Evolutionary conservation across 2,797 vertebrate species (phyloP), one percentile per base, ranked within the genome.

Genomic region (Acipenser oxyrinchus): DNA sequence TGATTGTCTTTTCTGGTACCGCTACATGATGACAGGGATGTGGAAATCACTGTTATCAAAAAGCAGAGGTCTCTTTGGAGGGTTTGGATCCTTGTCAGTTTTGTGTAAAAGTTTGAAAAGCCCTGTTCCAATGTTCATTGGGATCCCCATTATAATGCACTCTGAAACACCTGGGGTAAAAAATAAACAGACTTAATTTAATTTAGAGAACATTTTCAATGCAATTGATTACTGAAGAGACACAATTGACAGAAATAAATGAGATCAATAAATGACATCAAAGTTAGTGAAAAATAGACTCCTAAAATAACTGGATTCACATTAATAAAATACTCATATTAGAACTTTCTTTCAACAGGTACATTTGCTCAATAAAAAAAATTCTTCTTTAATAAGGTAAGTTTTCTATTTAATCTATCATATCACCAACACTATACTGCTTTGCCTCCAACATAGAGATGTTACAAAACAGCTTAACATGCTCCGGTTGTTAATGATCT

Each of bases 61-160:
- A 68, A 99, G 89, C 49, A 99, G 83, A 0, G 94, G 93, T 69
- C 94, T 88, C 70, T 51, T 82, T 8, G 88, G 84, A 8, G 94
- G 93, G n/a, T 67, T 74, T 0, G 92, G 88, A 61, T 92, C 86
- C 74, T 87, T 94, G 65, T 93, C 79, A 0, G 96, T 93, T 80
- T 91, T 93, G 77, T 98, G 96, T 0, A 98, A 78, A 18, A 99
- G 89, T 76, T 99, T 99, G 79, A 99, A 99, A 48, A 99, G 91
- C 65, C 97, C 96, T 0, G 96, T 99, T 70, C 97, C 96, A 2
- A 99, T 98, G 75, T 96, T 99, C 96, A 99, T 99, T 0, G 97
- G 96, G 69, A 98, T 99, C 18, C 97, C 97, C 97, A 98, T 98
- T 67, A 98, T 99, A 81, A 99, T 99, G 74, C 95, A 97, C 73